phyloP scores from a whole-genome alignment of 2,113 vertebrate genomes.

The Lophura nycthemera region DNA sequence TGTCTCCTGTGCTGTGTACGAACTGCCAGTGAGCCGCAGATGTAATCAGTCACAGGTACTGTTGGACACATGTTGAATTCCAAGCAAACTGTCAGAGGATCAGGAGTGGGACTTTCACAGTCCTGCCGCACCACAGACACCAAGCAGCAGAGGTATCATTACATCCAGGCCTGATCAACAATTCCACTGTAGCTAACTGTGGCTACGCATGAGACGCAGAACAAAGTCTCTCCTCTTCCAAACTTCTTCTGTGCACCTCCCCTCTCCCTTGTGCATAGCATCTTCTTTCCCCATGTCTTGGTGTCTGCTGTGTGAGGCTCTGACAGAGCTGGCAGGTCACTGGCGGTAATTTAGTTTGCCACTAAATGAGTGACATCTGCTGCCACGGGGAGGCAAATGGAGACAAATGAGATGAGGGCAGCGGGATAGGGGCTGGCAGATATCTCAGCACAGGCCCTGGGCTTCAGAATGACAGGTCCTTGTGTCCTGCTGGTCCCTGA shows the following conservation, averaged over 20 bases:
- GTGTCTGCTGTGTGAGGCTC: neutral
- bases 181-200: neutral
- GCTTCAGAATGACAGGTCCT: neutral
- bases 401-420: neutral
- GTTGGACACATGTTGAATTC: neutral
- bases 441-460: rapidly evolving
- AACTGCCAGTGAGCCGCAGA: neutral
- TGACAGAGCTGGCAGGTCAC: neutral
- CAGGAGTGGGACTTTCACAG: neutral
- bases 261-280: rapidly evolving
- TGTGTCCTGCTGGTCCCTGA: neutral
- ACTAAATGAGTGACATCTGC: neutral
- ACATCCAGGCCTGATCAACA: neutral
- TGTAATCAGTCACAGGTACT: neutral
- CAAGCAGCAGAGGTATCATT: neutral
- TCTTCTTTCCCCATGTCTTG: too few relatives aligned
- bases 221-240: neutral
- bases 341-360: neutral
- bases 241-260: neutral
- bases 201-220: neutral
- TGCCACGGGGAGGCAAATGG: neutral
- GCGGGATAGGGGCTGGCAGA: neutral
- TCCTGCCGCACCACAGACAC: neutral
- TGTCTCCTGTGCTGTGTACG: neutral
- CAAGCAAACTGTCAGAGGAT: neutral